Conservation (phyloP, 1,140 invertebrate species). For the Eueides isabella region DNA sequence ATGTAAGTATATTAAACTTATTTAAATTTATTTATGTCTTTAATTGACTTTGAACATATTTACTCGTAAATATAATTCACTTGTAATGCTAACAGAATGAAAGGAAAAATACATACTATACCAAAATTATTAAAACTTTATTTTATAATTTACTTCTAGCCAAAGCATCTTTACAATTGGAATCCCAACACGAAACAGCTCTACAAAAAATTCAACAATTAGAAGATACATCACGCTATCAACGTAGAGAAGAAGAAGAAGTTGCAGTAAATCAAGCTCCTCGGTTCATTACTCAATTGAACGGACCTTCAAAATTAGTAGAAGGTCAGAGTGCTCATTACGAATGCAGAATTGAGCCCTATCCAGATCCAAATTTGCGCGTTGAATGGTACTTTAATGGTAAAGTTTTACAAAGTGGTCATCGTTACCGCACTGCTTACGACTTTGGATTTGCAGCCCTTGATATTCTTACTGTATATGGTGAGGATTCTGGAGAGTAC, state of each 20-base stretch:
- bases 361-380: conserved; percentile 95
- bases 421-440: conserved; percentile 94
- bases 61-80: not conserved
- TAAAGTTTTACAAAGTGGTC: conserved; percentile 94
- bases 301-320: conserved; percentile 89
- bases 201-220: conserved; percentile 93
- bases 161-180: conserved; percentile 92
- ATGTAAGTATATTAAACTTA: conserved; percentile 84
- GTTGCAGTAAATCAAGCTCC: conserved; percentile 91
- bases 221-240: conserved; percentile 91
- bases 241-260: conserved; percentile 92
- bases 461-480: conserved; percentile 95
- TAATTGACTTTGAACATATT: not conserved
- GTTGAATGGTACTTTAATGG: conserved; percentile 98
- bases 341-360: conserved; percentile 97
- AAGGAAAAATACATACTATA: not conserved
- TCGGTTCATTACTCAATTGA: conserved; percentile 92
- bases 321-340: conserved; percentile 97
- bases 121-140: not conserved
- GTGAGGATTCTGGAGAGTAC: conserved; percentile 96
- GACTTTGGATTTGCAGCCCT: conserved; percentile 98
- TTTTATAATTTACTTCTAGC: conserved; percentile 76
- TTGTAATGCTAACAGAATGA: not conserved
- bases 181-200: conserved; percentile 95
- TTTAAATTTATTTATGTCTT: not conserved